A percentile compares a stretch with the other conserved stretches of the same genome.
Conservation (phyloP, 2,113 vertebrate species). For the Dolichotis patagonum region DNA sequence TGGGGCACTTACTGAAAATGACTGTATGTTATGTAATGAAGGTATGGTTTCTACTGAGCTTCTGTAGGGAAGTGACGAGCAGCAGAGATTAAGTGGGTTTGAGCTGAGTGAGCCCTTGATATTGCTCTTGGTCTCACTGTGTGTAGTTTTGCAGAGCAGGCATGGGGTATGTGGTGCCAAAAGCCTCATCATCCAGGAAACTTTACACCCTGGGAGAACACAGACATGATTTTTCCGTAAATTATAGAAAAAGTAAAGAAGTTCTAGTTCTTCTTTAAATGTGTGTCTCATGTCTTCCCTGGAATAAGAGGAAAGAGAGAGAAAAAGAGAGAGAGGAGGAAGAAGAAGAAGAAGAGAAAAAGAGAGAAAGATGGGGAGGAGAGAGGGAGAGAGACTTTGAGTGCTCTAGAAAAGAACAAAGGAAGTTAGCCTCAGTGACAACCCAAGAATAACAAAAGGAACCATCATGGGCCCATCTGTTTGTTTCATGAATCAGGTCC, state of each 20-base stretch:
- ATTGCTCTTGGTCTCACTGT: neutral
- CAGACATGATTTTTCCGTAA: neutral
- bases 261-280: neutral
- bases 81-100: constrained; percentile 18
- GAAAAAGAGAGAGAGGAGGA: neutral
- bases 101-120: neutral
- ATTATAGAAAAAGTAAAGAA: constrained; percentile 33
- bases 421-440: neutral
- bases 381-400: neutral
- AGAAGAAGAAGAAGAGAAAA: neutral
- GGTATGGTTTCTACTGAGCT: constrained; percentile 31
- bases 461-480: neutral
- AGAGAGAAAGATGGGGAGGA: neutral
- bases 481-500: neutral
- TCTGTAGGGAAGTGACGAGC: neutral
- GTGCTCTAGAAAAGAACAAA: neutral
- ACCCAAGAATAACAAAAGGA: neutral
- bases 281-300: neutral
- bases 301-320: neutral
- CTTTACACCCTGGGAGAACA: neutral
- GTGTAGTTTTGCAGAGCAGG: constrained; percentile 13
- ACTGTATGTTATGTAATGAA: constrained; percentile 48
- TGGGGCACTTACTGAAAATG: neutral
- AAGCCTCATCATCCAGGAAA: neutral
- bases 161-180: neutral